Evolutionary conservation across 2,888 invertebrate species (phyloP), one percentile per base, ranked within the genome.

Genomic region (Drosophila melanocephala): DNA sequence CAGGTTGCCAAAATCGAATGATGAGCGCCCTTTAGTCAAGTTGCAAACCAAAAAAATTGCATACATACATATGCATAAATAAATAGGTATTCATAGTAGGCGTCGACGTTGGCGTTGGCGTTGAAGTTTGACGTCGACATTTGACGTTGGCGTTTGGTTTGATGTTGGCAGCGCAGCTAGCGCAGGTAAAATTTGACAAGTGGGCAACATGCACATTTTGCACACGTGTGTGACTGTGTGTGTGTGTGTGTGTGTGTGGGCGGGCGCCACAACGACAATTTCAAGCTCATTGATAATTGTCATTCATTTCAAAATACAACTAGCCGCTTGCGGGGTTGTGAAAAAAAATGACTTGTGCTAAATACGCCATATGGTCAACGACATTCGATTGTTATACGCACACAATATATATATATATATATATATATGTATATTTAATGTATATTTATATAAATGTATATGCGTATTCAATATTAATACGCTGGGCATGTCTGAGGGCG

Each of bases 251-350:
- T 42, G 57, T 67, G 42, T 32, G 51, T 52, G 53, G 51, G 82
- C 79, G 86, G 81, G 84, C 84, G 87, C 68, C 57, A 60, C 35
- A 63, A 39, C 56, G 37, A 75, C 65, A 75, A 70, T 33, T 68
- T 57, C 52, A 59, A 75, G 64, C 74, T 87, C 84, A 85, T 85
- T 84, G 83, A 87, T 83, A 67, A 53, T 70, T 83, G 78, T 53
- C 83, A 87, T 85, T 85, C 84, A 85, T 81, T 63, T 67, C 74
- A 51, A 50, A 70, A 47, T 33, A 73, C 39, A 50, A 32, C 50
- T 22, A 50, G 14, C 30, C 30, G 30, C 42, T 30, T 42, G 30
- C 42, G 26, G 35, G 26, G 35, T 53, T 57, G 33, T 42, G 37
- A 59, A 39, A 63, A 59, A 63, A 76, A 70, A 64, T 42, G 30